Evolutionary conservation across 2,797 vertebrate species (phyloP).

Genomic region (Chanos chanos): DNA sequence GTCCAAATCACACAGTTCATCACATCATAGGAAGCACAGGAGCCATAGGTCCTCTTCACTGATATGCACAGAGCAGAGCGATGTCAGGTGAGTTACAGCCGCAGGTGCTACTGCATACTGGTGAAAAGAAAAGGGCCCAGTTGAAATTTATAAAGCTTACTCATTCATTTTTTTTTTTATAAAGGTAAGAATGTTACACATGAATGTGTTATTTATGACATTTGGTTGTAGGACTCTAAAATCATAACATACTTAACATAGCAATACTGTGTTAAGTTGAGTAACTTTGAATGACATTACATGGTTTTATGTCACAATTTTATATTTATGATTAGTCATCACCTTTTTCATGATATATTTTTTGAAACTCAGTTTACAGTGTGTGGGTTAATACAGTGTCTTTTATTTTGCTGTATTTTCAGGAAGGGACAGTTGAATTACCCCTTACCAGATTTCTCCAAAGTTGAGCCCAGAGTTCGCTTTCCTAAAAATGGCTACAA

Average conservation of each 20-base stretch:
- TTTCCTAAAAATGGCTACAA: slow-evolving; percentile 80
- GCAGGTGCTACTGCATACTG: not conserved
- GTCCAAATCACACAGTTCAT: slow-evolving; percentile 20
- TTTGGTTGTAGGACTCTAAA: too few relatives aligned
- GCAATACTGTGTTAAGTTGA: too few relatives aligned
- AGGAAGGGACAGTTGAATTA: slow-evolving; percentile 72
- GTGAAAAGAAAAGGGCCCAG: too few relatives aligned
- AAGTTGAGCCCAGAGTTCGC: slow-evolving; percentile 79
- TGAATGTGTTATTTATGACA: too few relatives aligned
- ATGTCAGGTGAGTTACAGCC: slow-evolving; percentile 49
- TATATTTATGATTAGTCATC: too few relatives aligned
- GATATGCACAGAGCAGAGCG: slow-evolving; percentile 31
- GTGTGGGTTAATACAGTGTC: not conserved
- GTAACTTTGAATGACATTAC: too few relatives aligned
- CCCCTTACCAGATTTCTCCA: slow-evolving; percentile 85
- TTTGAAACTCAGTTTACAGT: not conserved
- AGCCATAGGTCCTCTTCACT: slow-evolving; percentile 23
- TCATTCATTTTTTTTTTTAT: too few relatives aligned
- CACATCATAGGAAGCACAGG: not conserved
- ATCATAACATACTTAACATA: too few relatives aligned
- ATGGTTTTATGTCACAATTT: too few relatives aligned
- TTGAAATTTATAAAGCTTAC: too few relatives aligned
- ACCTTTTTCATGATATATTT: too few relatives aligned
- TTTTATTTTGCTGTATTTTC: slow-evolving; percentile 14
- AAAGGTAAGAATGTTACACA: too few relatives aligned